A percentile compares a stretch with the other conserved stretches of the same genome.
phyloP scores from a whole-genome alignment of 2,113 vertebrate species.

The Sitta europaea region DNA sequence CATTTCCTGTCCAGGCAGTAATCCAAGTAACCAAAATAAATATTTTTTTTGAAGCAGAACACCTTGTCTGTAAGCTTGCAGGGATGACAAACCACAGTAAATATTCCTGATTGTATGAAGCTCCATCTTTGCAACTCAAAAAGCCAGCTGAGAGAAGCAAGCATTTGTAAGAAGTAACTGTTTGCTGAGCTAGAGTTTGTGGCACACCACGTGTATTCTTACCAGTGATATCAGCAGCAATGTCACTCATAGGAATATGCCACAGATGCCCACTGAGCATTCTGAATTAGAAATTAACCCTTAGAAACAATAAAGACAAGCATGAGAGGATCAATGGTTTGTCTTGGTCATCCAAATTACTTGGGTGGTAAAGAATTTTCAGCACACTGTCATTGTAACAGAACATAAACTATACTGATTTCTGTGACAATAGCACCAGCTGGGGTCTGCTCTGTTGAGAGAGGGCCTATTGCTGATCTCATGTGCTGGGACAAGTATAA shows the following conservation, averaged over 20 bases:
- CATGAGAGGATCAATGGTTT: neutral
- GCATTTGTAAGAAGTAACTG: neutral
- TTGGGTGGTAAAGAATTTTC: neutral
- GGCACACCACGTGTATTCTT: neutral
- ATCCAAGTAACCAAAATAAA: constrained; percentile 56
- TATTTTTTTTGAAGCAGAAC: constrained; percentile 37
- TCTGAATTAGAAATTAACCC: neutral
- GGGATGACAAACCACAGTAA: constrained; percentile 23
- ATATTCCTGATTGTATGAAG: neutral
- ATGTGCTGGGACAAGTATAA: neutral
- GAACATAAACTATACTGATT: neutral
- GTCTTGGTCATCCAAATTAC: neutral
- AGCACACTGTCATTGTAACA: neutral
- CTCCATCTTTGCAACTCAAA: neutral
- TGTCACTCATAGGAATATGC: neutral
- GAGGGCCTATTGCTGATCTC: neutral
- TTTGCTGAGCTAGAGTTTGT: neutral
- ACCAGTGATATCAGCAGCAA: neutral
- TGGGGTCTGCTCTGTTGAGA: neutral
- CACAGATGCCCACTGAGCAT: neutral
- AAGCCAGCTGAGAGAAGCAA: neutral
- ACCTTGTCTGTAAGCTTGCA: constrained; percentile 37
- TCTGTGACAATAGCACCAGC: neutral
- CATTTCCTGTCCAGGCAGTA: constrained; percentile 2
- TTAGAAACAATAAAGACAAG: neutral